Conservation (phyloP, 2,888 invertebrate genomes). For the Notocelia uddmanniana region DNA sequence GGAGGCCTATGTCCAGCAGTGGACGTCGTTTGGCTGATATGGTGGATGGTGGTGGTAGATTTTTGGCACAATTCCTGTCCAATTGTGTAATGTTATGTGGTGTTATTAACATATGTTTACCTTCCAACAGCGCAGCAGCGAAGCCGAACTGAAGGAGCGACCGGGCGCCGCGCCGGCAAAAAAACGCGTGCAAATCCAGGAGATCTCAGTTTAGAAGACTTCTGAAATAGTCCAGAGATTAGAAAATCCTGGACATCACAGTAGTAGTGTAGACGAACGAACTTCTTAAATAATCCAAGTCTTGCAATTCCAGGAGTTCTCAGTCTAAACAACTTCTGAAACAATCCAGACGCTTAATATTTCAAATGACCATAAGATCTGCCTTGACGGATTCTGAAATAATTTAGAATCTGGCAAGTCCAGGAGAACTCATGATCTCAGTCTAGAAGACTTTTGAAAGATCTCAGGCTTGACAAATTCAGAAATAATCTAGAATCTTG, state of each 20-base stretch:
- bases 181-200: constrained; percentile 93
- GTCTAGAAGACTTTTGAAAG: constrained; percentile 85
- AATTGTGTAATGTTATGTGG: not conserved
- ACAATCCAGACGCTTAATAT: not conserved
- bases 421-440: constrained; percentile 94
- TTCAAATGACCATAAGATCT: not conserved
- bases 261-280: too few species aligned
- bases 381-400: not conserved
- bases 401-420: constrained; percentile 87
- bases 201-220: constrained; percentile 90
- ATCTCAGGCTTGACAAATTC: not conserved
- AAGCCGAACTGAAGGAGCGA: constrained; percentile 78
- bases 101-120: constrained; percentile 64
- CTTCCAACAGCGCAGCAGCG: constrained; percentile 84
- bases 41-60: too few species aligned
- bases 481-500: not conserved
- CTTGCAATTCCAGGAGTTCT: constrained; percentile 91
- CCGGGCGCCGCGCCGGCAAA: constrained; percentile 85
- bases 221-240: constrained; percentile 49
- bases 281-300: not conserved
- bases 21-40: too few species aligned
- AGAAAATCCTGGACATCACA: not conserved
- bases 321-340: constrained; percentile 87
- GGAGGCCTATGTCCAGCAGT: too few species aligned
- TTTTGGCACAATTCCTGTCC: too few species aligned